A percentile compares a stretch with the other conserved stretches of the same genome.
Evolutionary conservation across 2,797 vertebrate genomes (phyloP).

Genomic region (Cryptoblepharus egeriae): DNA sequence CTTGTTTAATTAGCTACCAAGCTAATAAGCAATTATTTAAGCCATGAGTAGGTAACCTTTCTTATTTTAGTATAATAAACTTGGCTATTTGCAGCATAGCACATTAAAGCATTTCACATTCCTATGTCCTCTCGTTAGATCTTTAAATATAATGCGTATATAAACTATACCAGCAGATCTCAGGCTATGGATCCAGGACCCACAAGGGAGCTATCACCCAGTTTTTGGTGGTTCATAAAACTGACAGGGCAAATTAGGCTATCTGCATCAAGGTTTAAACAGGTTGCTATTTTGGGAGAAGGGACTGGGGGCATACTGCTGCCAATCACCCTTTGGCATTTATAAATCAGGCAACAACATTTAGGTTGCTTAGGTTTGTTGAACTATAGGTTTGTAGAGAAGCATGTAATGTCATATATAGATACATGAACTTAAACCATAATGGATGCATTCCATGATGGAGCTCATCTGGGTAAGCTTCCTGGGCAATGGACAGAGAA

Average conservation of each 20-base stretch:
- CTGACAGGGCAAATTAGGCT: no score
- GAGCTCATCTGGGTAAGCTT: no score
- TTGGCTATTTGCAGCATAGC: not conserved
- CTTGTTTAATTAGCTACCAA: constrained; percentile 2
- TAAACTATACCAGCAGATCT: not conserved
- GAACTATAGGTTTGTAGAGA: not conserved
- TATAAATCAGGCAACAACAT: no score
- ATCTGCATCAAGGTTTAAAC: no score
- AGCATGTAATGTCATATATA: not conserved
- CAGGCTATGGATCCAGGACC: no score
- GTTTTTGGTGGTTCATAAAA: no score
- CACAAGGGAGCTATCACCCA: no score
- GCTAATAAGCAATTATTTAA: constrained; percentile 23
- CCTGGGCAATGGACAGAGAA: no score
- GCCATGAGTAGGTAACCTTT: constrained; percentile 8
- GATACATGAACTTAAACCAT: not conserved
- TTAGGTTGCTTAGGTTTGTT: no score
- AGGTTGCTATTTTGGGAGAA: no score
- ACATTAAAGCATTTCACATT: constrained; percentile 31
- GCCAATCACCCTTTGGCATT: no score
- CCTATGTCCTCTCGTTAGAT: constrained; percentile 37
- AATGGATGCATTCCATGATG: not conserved
- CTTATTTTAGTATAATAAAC: constrained; percentile 8
- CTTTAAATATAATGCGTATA: constrained; percentile 35
- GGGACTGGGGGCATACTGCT: no score